A percentile compares a stretch with the other conserved stretches of the same genome.
phyloP scores from a whole-genome alignment of 2,888 invertebrate species.

The Elmis aenea region DNA sequence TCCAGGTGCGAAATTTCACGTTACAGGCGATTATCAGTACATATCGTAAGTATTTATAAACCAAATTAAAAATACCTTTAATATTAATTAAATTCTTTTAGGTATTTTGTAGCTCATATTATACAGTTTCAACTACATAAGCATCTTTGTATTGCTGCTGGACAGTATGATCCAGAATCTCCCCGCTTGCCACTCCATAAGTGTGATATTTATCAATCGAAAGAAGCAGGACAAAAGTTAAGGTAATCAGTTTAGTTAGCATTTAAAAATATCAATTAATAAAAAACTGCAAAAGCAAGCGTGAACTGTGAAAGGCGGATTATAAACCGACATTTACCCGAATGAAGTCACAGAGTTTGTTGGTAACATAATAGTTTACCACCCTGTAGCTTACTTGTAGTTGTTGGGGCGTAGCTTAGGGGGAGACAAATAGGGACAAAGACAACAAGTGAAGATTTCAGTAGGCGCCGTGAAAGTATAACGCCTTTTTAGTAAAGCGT shows the following conservation, averaged over 20 bases:
- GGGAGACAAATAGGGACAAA: too few species aligned
- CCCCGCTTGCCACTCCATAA: constrained; percentile 35
- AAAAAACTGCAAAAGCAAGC: constrained; percentile 1
- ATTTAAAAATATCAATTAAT: too few species aligned
- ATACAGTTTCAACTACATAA: constrained; percentile 75
- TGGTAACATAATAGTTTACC: too few species aligned
- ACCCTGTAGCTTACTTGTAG: too few species aligned
- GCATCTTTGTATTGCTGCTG: constrained; percentile 63
- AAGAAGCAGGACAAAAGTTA: constrained; percentile 46
- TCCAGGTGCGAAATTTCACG: constrained; percentile 48
- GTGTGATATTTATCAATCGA: constrained; percentile 36
- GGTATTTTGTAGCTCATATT: constrained; percentile 63
- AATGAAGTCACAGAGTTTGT: too few species aligned
- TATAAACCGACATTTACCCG: too few species aligned
- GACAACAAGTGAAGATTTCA: too few species aligned
- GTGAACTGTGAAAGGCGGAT: constrained; percentile 4
- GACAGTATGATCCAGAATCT: constrained; percentile 52
- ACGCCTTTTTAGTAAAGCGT: too few species aligned
- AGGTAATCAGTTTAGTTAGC: constrained; percentile 48
- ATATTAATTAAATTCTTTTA: too few species aligned
- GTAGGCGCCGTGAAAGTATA: too few species aligned
- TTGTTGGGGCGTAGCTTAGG: too few species aligned
- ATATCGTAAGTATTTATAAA: constrained; percentile 42
- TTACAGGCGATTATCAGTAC: constrained; percentile 46
- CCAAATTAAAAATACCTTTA: too few species aligned